Evolutionary conservation across 2,113 vertebrate genomes (phyloP).

Genomic region (Tragelaphus strepsiceros): DNA sequence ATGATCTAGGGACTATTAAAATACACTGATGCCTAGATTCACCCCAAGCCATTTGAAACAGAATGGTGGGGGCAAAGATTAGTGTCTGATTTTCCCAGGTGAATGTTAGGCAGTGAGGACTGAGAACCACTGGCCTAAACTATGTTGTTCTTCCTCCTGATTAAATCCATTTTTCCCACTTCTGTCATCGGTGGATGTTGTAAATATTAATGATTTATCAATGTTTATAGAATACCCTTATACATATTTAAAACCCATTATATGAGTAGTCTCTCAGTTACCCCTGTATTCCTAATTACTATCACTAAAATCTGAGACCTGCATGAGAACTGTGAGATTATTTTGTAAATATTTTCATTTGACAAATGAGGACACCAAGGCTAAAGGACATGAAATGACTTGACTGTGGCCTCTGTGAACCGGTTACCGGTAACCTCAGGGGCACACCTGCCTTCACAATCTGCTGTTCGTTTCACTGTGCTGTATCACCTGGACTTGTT

Average conservation of each 20-base stretch:
- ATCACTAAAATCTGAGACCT: background rate
- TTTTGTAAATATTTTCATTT: background rate
- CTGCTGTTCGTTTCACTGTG: background rate
- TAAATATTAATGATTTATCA: background rate
- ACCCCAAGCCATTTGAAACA: background rate
- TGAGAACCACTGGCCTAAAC: background rate
- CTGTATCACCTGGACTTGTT: background rate
- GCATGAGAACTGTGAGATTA: background rate
- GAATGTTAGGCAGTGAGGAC: background rate
- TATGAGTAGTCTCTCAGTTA: background rate
- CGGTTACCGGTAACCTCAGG: background rate
- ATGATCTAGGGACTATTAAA: background rate
- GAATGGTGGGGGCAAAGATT: background rate
- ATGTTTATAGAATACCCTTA: background rate
- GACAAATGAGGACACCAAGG: background rate
- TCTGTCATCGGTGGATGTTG: background rate
- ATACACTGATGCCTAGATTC: background rate
- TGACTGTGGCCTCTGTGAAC: background rate
- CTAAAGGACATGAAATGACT: background rate
- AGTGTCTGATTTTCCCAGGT: background rate
- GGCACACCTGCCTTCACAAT: background rate
- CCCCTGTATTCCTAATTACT: background rate
- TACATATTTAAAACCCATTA: background rate
- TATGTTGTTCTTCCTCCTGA: background rate
- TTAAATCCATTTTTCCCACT: background rate